Evolutionary conservation across 2,113 vertebrate genomes (phyloP).

Genomic region (Trinectes maculatus): DNA sequence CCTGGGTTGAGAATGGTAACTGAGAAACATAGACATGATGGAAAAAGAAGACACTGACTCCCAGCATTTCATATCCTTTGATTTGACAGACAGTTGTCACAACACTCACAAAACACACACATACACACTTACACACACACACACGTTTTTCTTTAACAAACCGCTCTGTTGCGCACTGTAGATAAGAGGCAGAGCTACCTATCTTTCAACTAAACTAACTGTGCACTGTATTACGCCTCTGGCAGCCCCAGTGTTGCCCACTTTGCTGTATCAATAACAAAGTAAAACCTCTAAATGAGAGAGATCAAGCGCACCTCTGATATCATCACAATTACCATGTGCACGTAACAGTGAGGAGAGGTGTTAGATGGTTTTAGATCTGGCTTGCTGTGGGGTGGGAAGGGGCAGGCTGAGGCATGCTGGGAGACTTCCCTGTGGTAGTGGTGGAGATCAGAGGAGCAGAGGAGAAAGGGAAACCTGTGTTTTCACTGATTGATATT

Average conservation of each 20-base stretch:
- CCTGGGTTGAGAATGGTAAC: not conserved
- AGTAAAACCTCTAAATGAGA: slow-evolving; percentile 66
- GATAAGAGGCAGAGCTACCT: slow-evolving; percentile 45
- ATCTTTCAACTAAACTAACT: slow-evolving; percentile 52
- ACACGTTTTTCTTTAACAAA: slow-evolving; percentile 26
- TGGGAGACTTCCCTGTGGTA: slow-evolving; percentile 42
- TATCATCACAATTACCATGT: slow-evolving; percentile 65
- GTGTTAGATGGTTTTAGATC: slow-evolving; percentile 59
- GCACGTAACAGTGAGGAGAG: slow-evolving; percentile 51
- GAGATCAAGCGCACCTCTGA: slow-evolving; percentile 68
- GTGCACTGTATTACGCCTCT: slow-evolving; percentile 13
- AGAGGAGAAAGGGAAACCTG: slow-evolving; percentile 62
- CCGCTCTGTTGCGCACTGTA: slow-evolving; percentile 3
- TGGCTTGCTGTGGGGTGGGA: slow-evolving; percentile 54
- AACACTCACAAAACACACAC: slow-evolving; percentile 24
- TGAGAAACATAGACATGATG: not conserved
- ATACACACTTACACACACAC: not conserved
- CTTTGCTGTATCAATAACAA: slow-evolving; percentile 72
- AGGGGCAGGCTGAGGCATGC: slow-evolving; percentile 63
- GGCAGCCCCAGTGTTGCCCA: slow-evolving; percentile 51
- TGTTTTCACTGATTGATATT: slow-evolving; percentile 69
- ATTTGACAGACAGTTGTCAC: slow-evolving; percentile 55
- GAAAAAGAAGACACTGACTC: slow-evolving; percentile 15
- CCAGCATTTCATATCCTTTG: slow-evolving; percentile 30
- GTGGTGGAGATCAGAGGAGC: slow-evolving; percentile 57